Evolutionary conservation across 2,113 vertebrate species (phyloP), one percentile per base, ranked within the genome.

Genomic region (Todiramphus saurophagus): DNA sequence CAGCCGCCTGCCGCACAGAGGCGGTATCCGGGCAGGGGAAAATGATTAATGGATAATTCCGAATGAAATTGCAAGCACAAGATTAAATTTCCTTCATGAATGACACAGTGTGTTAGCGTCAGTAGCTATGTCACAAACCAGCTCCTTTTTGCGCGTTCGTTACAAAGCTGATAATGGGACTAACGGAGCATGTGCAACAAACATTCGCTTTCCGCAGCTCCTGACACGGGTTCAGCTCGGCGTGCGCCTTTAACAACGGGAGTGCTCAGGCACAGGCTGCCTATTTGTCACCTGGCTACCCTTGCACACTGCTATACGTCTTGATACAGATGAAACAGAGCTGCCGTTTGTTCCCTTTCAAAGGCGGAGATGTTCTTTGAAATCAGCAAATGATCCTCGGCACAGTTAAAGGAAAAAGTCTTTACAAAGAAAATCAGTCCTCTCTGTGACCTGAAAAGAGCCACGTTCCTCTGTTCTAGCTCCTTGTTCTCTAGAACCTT

Each of bases 31-130:
- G 2, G 48, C 20, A 37, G 21, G 58, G 8, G 39, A 86, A 67
- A 48, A 56, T 16, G 44, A 85, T 82, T 84, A 56, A 73, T 58
- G 78, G 64, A 10, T 37, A 62, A 76, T 63, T 19, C 77, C 25
- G 89, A 90, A 91, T 76, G 35, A 76, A 89, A 94, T 17, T 85
- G 74, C 62, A 68, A 69, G 51, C 5, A 6, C 10, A 4, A 91
- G 89, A 95, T 95, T 94, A 79, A 68, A 96, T 95, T 93, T 91
- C 89, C 81, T 81, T 72, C 16, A 2, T 53, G 89, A 93, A 84
- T 10, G 89, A 94, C 89, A 58, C 35, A 14, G 77, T 17, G 77
- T 20, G 81, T 93, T 95, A 95, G 60, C 0, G 9, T 87, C 83
- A 79, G 91, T 1, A 66, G 77, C 89, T 44, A 2, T 93, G 91